Evolutionary conservation across 2,888 invertebrate genomes (phyloP).

Genomic region (Glyphotaelius pellucidus): DNA sequence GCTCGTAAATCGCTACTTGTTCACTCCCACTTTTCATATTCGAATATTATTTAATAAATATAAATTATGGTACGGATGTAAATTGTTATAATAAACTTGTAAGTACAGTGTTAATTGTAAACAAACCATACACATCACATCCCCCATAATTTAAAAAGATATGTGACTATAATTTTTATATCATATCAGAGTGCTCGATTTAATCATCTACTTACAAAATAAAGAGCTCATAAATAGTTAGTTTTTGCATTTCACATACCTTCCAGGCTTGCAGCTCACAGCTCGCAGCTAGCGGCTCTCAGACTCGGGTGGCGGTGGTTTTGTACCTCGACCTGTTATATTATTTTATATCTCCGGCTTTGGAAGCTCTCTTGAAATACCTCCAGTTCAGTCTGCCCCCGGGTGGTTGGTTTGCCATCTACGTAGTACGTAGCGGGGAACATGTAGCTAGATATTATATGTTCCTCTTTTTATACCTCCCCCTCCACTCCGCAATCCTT

Average conservation of each 20-base stretch:
- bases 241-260: background rate
- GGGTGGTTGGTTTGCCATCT: constrained; percentile 21
- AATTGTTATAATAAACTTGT: no score
- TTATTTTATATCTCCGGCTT: constrained; percentile 26
- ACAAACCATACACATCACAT: no score
- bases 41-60: no score
- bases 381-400: constrained; percentile 4
- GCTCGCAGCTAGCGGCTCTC: background rate
- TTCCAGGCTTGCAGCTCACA: no score
- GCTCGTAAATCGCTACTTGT: no score
- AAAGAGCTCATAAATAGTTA: background rate
- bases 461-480: constrained; percentile 34
- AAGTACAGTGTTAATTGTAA: no score
- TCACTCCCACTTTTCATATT: no score
- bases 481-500: constrained; percentile 48
- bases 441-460: background rate
- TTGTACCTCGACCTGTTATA: background rate
- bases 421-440: background rate
- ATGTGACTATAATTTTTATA: background rate
- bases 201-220: background rate
- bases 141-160: background rate
- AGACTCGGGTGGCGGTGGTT: constrained; percentile 12
- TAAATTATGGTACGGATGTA: no score
- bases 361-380: constrained; percentile 35
- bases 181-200: background rate